phyloP scores from a whole-genome alignment of 2,113 vertebrate species.

The Spermophilus dauricus region DNA sequence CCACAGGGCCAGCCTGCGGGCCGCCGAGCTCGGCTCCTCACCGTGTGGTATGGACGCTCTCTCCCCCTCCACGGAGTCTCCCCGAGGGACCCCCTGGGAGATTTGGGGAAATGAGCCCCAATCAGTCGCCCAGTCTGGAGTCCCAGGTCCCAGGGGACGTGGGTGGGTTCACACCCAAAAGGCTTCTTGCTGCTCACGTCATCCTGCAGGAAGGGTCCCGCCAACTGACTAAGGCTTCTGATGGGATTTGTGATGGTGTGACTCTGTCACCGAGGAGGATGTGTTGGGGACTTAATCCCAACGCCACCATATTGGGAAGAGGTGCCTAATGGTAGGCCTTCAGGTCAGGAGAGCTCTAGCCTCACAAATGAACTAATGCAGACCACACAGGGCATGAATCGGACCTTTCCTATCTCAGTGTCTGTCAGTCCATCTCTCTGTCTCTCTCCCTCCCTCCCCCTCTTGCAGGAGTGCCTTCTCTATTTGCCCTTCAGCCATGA shows the following conservation, averaged over 20 bases:
- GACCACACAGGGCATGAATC: too few relatives aligned
- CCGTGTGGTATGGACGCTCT: accelerated
- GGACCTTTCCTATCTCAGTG: too few relatives aligned
- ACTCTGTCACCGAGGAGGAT: not conserved
- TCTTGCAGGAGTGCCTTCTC: not conserved
- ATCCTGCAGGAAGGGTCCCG: not conserved
- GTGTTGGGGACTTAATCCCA: not conserved
- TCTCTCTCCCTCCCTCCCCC: not conserved
- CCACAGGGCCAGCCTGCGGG: not conserved
- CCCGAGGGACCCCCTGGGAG: not conserved
- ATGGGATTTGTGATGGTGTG: not conserved
- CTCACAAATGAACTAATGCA: not conserved
- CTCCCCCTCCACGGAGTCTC: not conserved
- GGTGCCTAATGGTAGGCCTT: not conserved
- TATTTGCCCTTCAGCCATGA: not conserved
- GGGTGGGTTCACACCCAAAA: not conserved
- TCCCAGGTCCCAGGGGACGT: not conserved
- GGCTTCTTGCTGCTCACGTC: accelerated
- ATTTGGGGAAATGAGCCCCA: not conserved
- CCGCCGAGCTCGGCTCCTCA: not conserved
- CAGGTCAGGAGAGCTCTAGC: not conserved
- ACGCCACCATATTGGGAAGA: accelerated
- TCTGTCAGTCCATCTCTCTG: not conserved
- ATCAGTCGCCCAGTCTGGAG: not conserved
- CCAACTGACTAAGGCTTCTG: not conserved